Evolutionary conservation across 2,888 invertebrate species (phyloP).

Genomic region (Zaprionus lineosus): DNA sequence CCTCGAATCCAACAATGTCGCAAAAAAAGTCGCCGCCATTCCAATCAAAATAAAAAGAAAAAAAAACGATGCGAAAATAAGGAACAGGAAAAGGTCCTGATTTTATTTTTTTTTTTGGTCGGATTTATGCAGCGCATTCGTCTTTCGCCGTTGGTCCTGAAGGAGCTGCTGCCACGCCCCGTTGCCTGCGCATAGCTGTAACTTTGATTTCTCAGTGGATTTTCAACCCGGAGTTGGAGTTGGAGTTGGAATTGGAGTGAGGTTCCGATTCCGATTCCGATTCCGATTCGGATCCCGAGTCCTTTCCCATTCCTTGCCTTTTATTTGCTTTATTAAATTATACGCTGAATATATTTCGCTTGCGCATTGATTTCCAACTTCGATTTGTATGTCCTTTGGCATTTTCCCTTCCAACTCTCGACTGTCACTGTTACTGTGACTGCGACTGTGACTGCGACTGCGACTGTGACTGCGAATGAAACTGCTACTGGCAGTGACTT

Average conservation of each 20-base stretch:
- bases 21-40: conserved; percentile 38
- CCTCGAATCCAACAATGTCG: conserved; percentile 31
- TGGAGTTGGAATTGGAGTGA: too few species aligned
- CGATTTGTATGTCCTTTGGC: conserved; percentile 74
- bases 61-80: too few species aligned
- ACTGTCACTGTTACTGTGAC: conserved; percentile 21
- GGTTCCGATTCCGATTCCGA: conserved; percentile 9
- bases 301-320: conserved; percentile 27
- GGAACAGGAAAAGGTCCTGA: too few species aligned
- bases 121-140: conserved; percentile 68
- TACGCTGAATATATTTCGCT: conserved; percentile 79
- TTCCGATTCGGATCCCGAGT: conserved; percentile 10
- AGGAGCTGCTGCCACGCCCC: conserved; percentile 34
- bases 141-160: conserved; percentile 63
- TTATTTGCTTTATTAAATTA: conserved; percentile 80
- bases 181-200: conserved; percentile 24
- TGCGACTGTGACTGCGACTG: conserved; percentile 25
- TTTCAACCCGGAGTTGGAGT: too few species aligned
- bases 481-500: too few species aligned
- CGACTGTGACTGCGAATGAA: conserved; percentile 28
- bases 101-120: conserved; percentile 15
- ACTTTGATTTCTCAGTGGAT: conserved; percentile 72
- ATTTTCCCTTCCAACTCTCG: conserved; percentile 34
- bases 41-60: conserved; percentile 51
- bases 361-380: conserved; percentile 77